Evolutionary conservation across 1,140 invertebrate species (phyloP).

Genomic region (Drosophila azteca): DNA sequence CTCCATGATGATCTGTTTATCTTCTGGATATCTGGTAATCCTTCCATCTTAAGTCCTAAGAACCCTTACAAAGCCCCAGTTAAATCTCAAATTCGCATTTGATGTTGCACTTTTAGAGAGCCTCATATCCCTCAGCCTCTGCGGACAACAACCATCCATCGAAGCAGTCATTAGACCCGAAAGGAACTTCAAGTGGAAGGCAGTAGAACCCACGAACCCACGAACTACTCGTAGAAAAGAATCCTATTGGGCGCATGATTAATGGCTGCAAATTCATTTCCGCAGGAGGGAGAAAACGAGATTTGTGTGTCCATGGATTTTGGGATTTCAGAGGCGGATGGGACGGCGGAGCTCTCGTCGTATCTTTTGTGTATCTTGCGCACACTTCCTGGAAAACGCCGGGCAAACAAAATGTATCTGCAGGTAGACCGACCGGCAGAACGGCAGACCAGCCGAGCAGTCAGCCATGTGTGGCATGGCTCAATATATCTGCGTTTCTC

Average conservation of each 20-base stretch:
- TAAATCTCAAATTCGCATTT: slow-evolving; percentile 17
- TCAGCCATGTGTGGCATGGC: slow-evolving; percentile 28
- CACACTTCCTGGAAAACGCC: slow-evolving; percentile 69
- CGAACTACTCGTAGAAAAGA: slow-evolving; percentile 23
- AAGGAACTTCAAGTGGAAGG: slow-evolving; percentile 24
- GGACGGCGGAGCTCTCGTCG: slow-evolving; percentile 4
- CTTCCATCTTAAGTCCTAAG: not conserved
- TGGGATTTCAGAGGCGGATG: slow-evolving; percentile 23
- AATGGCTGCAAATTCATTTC: slow-evolving; percentile 78
- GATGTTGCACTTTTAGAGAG: slow-evolving; percentile 25
- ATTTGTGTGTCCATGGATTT: slow-evolving; percentile 28
- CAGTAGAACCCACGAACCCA: slow-evolving; percentile 16
- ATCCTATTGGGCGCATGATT: slow-evolving; percentile 76
- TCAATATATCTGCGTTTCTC: slow-evolving; percentile 2
- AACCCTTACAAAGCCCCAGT: not conserved
- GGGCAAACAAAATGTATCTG: slow-evolving; percentile 67
- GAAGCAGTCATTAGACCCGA: slow-evolving; percentile 38
- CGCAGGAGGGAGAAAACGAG: slow-evolving; percentile 36
- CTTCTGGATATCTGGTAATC: not conserved
- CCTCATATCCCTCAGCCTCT: slow-evolving; percentile 14
- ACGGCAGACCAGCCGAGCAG: not conserved
- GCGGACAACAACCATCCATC: not conserved
- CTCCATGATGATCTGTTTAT: too few relatives aligned
- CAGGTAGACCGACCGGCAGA: slow-evolving; percentile 67
- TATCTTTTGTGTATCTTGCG: slow-evolving; percentile 70